Evolutionary conservation across 2,888 invertebrate species (phyloP), one percentile per base, ranked within the genome.

Genomic region (Psylliodes chrysocephalus): DNA sequence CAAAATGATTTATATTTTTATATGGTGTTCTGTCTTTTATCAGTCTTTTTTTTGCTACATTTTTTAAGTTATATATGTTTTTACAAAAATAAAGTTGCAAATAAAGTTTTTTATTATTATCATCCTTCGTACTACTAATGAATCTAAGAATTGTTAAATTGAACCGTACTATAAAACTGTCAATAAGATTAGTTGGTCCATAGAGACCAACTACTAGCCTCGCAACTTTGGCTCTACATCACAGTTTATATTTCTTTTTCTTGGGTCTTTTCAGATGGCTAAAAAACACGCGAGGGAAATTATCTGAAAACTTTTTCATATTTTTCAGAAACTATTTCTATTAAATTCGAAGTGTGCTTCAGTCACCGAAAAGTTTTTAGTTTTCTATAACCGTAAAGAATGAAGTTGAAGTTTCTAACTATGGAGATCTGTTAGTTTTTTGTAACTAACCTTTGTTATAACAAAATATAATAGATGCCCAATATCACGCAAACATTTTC

Each of bases 211-310:
- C 51, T 49, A 59, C 49, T 33, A 55, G 55, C 25, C 56, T 14
- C 47, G 33, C 17, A 59, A 59, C 59, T 59, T 59, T n/a, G 30
- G 49, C 59, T 40, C 49, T 65, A 65, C 18, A 65, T 65, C 62
- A 65, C 54, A 25, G 35, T 42, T 60, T 60, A 47, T 60, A 60
- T 64, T 60, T 57, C 54, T 54, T 59, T 62, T 60, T 33, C 44
- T 38, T 15, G 35, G 49, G 7, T 49, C 38, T 49, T 51, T 19
- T 30, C 10, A 47, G 47, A 18, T 46, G 18, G 53, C 47, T 55
- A 59, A 63, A 66, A 64, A 66, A 66, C 46, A 44, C 66, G 46
- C 55, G 17, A 51, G 63, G 66, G 66, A 63, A 62, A 62, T 62
- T 62, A 62, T 47, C 40, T 38, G 14, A 7, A 51, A 55, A 56